Evolutionary conservation across 2,113 vertebrate species (phyloP).

Genomic region (Sylvia atricapilla): DNA sequence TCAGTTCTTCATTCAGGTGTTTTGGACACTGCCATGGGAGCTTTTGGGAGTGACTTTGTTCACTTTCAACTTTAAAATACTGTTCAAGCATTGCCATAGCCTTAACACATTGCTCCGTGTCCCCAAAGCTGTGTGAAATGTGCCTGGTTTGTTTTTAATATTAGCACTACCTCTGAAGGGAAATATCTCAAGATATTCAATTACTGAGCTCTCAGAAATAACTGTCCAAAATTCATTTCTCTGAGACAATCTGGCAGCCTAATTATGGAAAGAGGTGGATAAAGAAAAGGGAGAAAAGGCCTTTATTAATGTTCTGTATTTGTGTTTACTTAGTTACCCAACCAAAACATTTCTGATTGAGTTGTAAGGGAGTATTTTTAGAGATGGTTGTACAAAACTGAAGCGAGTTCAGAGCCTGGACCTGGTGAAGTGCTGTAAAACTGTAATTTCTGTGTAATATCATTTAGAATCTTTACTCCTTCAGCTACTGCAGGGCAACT

Average conservation of each 20-base stretch:
- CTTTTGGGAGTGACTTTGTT: background rate
- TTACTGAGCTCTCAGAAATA: background rate
- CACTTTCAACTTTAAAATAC: background rate
- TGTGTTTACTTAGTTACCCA: conserved; percentile 25
- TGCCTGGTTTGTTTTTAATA: background rate
- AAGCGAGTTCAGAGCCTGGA: background rate
- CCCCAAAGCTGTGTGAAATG: background rate
- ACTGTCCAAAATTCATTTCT: background rate
- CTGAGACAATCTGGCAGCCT: conserved; percentile 11
- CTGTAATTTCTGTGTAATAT: background rate
- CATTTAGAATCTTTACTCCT: background rate
- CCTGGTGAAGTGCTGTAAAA: background rate
- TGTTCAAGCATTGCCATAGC: background rate
- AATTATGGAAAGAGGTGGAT: conserved; percentile 17
- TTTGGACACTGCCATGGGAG: background rate
- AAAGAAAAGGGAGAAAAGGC: background rate
- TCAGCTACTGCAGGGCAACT: background rate
- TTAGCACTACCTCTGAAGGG: background rate
- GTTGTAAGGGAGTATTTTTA: conserved; percentile 19
- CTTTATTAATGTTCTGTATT: conserved; percentile 6
- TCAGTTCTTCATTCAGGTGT: background rate
- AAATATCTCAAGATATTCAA: background rate
- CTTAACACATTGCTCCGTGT: background rate
- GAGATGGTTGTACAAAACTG: background rate
- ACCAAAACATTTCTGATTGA: conserved; percentile 44